Percentiles rank a stretch among this genome's conserved stretches.
Evolutionary conservation across 2,113 vertebrate genomes (phyloP).

Genomic region (Gobius niger): DNA sequence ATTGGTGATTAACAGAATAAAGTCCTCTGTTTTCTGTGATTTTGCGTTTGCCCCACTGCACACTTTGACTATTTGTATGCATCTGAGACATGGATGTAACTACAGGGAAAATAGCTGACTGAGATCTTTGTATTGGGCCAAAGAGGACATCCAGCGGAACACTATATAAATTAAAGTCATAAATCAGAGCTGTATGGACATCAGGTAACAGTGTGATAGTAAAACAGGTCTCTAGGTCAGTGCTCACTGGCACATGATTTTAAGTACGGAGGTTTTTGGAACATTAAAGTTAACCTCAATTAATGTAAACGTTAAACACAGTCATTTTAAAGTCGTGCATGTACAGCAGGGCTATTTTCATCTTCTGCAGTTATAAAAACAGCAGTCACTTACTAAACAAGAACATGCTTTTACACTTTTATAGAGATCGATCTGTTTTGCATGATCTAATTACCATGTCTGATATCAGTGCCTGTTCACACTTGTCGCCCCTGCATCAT

Average conservation of each 20-base stretch:
- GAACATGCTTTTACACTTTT: background rate
- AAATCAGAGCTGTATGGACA: background rate
- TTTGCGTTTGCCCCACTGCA: background rate
- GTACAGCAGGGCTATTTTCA: too few relatives aligned
- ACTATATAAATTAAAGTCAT: constrained; percentile 3
- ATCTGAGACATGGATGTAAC: background rate
- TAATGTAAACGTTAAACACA: background rate
- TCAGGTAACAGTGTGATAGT: background rate
- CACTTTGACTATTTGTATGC: background rate
- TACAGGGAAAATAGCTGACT: background rate
- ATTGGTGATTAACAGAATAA: background rate
- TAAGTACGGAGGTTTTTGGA: background rate
- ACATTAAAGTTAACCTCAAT: background rate
- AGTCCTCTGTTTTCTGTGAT: background rate
- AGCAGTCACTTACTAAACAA: too few relatives aligned
- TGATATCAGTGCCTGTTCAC: constrained; percentile 52
- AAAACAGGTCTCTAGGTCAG: background rate
- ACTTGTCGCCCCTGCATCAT: constrained; percentile 68
- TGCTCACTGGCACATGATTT: background rate
- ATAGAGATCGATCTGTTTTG: constrained; percentile 56
- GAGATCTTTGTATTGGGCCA: background rate
- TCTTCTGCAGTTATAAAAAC: background rate
- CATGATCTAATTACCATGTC: constrained; percentile 64
- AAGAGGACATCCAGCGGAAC: background rate
- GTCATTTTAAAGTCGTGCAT: too few relatives aligned